phyloP scores from a whole-genome alignment of 92 coral and sea anemone genomes.

The Epizoanthus ramosus region DNA sequence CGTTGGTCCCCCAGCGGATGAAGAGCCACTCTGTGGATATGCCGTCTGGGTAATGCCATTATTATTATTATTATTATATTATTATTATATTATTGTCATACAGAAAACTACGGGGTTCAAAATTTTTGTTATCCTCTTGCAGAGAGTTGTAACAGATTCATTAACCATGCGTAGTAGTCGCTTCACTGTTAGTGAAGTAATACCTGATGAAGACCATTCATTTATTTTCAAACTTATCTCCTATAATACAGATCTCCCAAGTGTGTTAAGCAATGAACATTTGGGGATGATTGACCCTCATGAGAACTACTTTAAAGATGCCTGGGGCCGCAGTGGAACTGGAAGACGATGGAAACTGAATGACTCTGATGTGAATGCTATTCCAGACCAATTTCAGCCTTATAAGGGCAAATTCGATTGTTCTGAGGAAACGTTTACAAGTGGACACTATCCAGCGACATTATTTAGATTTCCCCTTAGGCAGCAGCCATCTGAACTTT shows the following conservation, averaged over 20 bases:
- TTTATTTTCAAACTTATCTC: background rate
- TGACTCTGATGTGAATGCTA: conserved; percentile 8
- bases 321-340: conserved; percentile 49
- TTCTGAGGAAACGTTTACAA: conserved; percentile 37
- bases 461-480: conserved; percentile 85
- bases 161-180: too few relatives aligned
- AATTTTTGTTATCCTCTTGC: too few relatives aligned
- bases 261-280: conserved; percentile 73
- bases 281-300: conserved; percentile 89
- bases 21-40: too few relatives aligned
- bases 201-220: background rate
- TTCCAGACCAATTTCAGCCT: conserved; percentile 78
- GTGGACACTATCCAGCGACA: conserved; percentile 67
- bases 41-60: too few relatives aligned
- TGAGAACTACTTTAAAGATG: conserved; percentile 74
- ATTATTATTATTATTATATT: too few relatives aligned
- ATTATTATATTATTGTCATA: too few relatives aligned
- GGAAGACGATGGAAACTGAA: conserved; percentile 60
- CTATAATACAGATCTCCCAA: conserved; percentile 73
- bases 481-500: conserved; percentile 56
- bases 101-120: too few relatives aligned
- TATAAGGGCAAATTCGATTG: conserved; percentile 67
- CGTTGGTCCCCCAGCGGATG: too few relatives aligned
- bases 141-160: too few relatives aligned
- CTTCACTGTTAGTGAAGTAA: too few relatives aligned